phyloP scores from a whole-genome alignment of 1,140 invertebrate genomes.

The Bombyx mandarina region DNA sequence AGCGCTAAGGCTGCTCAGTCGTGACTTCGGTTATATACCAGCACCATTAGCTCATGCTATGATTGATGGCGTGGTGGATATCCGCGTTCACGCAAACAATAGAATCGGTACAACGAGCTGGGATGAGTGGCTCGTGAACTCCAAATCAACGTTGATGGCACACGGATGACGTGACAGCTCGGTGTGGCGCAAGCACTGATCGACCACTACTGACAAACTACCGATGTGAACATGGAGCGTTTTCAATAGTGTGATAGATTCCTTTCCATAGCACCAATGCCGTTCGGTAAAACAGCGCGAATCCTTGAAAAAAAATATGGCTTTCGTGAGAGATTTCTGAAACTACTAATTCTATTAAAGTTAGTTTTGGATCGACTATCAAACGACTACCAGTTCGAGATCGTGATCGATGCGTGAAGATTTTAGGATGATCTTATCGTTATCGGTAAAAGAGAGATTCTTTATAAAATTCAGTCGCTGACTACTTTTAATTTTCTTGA shows the following conservation, averaged over 20 bases:
- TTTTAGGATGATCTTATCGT: slow-evolving; percentile 44
- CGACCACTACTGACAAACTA: slow-evolving; percentile 41
- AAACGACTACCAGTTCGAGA: slow-evolving; percentile 32
- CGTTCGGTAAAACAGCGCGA: slow-evolving; percentile 43
- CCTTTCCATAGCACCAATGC: slow-evolving; percentile 55
- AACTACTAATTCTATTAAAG: slow-evolving; percentile 47
- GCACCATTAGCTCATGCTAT: too few relatives aligned
- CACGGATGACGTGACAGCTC: slow-evolving; percentile 51
- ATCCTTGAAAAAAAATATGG: slow-evolving; percentile 25
- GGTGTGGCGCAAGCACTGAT: slow-evolving; percentile 43
- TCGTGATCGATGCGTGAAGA: slow-evolving; percentile 36
- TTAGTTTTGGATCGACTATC: slow-evolving; percentile 39
- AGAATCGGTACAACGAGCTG: slow-evolving; percentile 38
- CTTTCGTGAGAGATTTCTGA: slow-evolving; percentile 35
- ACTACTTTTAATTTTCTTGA: slow-evolving; percentile 57
- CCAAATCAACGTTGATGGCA: slow-evolving; percentile 49
- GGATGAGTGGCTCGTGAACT: slow-evolving; percentile 30
- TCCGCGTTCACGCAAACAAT: neutral
- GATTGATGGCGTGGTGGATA: too few relatives aligned
- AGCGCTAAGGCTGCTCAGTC: slow-evolving; percentile 8
- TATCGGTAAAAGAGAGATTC: slow-evolving; percentile 47
- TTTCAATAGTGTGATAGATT: slow-evolving; percentile 21
- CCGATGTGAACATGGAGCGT: slow-evolving; percentile 34
- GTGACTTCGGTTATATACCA: too few relatives aligned
- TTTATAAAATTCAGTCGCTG: slow-evolving; percentile 67